phyloP scores from a whole-genome alignment of 2,888 invertebrate genomes.

The Melangyna quadrimaculata region DNA sequence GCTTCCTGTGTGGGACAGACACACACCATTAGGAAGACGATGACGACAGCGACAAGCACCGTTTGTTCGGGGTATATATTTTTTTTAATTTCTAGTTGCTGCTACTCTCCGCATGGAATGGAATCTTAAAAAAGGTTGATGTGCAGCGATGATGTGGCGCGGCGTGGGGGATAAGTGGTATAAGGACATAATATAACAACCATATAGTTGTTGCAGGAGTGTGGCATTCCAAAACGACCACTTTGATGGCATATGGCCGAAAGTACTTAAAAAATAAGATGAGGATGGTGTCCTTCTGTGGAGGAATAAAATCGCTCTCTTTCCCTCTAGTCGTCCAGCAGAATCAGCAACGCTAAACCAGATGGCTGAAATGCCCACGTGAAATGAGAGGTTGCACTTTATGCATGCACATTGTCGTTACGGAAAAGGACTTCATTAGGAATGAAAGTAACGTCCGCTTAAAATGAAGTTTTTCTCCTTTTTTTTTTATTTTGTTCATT shows the following conservation, averaged over 20 bases:
- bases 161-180: background rate
- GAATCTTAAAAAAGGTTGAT: slow-evolving; percentile 10
- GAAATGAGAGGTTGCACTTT: slow-evolving; percentile 45
- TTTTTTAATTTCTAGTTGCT: background rate
- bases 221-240: slow-evolving; percentile 38
- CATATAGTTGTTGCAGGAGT: slow-evolving; percentile 6
- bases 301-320: slow-evolving; percentile 29
- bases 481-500: background rate
- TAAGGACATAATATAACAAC: background rate
- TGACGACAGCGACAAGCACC: slow-evolving; percentile 7
- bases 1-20: slow-evolving; percentile 31
- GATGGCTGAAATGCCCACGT: slow-evolving; percentile 27
- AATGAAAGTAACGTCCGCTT: slow-evolving; percentile 50
- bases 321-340: slow-evolving; percentile 10
- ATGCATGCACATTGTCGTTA: slow-evolving; percentile 43
- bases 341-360: slow-evolving; percentile 8
- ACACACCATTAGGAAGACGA: slow-evolving; percentile 48
- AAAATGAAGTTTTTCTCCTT: background rate
- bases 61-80: slow-evolving; percentile 8
- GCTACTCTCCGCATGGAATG: slow-evolving; percentile 31
- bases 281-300: slow-evolving; percentile 6
- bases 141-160: background rate
- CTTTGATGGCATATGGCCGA: slow-evolving; percentile 54
- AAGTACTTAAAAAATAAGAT: slow-evolving; percentile 37
- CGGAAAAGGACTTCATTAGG: slow-evolving; percentile 63